These are phyloP conservation scores for Heliangelus exortis DNA, from an alignment of 2,797 vertebrate genomes.

Conservation along the genomic window DNA sequence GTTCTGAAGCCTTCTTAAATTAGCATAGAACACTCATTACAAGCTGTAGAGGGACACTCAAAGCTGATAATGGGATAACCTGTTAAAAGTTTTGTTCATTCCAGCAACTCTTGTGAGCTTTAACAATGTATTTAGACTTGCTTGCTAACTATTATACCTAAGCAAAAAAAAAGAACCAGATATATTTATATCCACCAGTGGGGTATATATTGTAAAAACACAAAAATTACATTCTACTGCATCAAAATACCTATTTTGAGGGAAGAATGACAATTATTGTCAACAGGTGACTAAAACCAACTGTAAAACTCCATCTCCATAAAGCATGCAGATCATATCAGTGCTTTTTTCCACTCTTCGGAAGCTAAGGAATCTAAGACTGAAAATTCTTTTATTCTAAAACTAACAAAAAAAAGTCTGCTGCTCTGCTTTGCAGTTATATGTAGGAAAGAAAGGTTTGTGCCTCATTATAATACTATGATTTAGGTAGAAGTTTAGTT, in stretches of 20 bases:
- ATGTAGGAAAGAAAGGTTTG: neutral
- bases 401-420: neutral
- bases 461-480: neutral
- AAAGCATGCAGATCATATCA: neutral
- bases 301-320: neutral
- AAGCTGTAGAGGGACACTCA: neutral
- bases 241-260: neutral
- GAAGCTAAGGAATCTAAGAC: neutral
- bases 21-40: neutral
- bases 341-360: neutral
- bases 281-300: neutral
- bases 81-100: neutral
- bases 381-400: neutral
- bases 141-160: neutral
- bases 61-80: neutral
- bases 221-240: neutral
- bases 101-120: neutral
- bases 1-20: slow-evolving; percentile 16
- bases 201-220: neutral
- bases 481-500: neutral
- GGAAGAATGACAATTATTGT: neutral
- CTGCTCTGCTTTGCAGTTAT: neutral
- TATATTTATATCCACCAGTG: neutral
- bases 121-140: neutral
- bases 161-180: neutral